Evolutionary conservation across 1,140 invertebrate genomes (phyloP).

Genomic region (Aphelinus certus): DNA sequence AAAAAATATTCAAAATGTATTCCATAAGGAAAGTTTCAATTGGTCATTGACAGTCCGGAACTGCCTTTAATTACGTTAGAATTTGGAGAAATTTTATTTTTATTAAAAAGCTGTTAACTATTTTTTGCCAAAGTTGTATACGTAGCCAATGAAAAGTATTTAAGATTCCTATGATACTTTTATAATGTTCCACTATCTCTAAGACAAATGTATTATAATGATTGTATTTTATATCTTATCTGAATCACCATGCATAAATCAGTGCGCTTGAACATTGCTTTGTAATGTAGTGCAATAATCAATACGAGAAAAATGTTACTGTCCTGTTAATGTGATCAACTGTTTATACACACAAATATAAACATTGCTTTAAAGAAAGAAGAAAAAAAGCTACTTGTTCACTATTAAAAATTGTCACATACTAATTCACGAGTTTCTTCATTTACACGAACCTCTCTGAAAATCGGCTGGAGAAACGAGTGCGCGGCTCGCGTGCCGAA

Average conservation of each 20-base stretch:
- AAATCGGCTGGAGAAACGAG: neutral
- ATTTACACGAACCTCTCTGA: constrained; percentile 34
- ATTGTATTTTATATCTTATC: constrained; percentile 33
- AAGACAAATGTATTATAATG: constrained; percentile 21
- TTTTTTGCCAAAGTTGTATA: neutral
- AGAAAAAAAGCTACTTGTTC: constrained; percentile 20
- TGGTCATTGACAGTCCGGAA: too few species aligned
- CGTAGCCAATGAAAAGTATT: neutral
- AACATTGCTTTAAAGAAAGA: neutral
- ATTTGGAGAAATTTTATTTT: neutral
- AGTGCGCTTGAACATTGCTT: constrained; percentile 10
- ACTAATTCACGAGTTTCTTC: constrained; percentile 32
- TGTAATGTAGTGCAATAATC: constrained; percentile 27
- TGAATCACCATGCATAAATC: constrained; percentile 2
- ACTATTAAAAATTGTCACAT: constrained; percentile 37
- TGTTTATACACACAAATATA: constrained; percentile 21
- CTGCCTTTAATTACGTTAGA: too few species aligned
- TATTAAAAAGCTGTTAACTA: neutral
- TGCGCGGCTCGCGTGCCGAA: too few species aligned
- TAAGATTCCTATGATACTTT: constrained; percentile 3
- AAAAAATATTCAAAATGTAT: too few species aligned
- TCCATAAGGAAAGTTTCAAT: too few species aligned
- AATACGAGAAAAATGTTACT: constrained; percentile 23
- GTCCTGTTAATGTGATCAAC: constrained; percentile 26
- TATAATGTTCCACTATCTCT: constrained; percentile 10